Conservation (phyloP, 1,140 invertebrate species). For the Formica selysi region DNA sequence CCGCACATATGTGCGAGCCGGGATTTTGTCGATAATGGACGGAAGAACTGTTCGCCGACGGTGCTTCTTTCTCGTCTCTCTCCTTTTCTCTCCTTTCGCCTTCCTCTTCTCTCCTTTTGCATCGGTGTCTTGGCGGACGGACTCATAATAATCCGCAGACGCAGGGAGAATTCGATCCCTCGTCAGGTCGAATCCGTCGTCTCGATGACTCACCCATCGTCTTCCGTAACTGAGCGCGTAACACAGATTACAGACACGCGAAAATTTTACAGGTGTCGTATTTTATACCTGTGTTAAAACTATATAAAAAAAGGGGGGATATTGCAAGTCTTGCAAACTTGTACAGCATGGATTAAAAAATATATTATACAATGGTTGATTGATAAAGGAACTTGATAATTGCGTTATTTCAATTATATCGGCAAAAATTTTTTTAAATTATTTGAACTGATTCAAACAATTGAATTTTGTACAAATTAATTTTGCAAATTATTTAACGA, state of each 20-base stretch:
- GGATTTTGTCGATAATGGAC: slow-evolving; percentile 77
- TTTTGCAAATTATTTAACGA: background rate
- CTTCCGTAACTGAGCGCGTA: slow-evolving; percentile 19
- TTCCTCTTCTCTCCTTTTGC: slow-evolving; percentile 59
- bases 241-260: background rate
- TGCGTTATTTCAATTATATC: background rate
- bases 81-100: slow-evolving; percentile 30
- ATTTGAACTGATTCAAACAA: background rate
- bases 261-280: background rate
- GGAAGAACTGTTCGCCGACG: slow-evolving; percentile 75
- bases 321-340: background rate
- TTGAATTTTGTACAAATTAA: background rate
- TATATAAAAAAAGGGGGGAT: background rate
- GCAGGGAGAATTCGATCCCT: slow-evolving; percentile 72
- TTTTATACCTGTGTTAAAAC: background rate
- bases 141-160: slow-evolving; percentile 74
- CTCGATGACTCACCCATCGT: slow-evolving; percentile 66
- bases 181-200: slow-evolving; percentile 32
- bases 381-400: background rate
- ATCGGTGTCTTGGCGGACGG: slow-evolving; percentile 36
- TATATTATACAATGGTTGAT: background rate
- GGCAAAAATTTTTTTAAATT: background rate
- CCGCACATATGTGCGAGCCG: slow-evolving; percentile 64
- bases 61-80: slow-evolving; percentile 46
- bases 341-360: background rate